Percentiles rank a stretch among this genome's conserved stretches.
These are phyloP conservation scores for Nyleta sp. DNA, from an alignment of 2,888 invertebrate species.

Conservation along the genomic window DNA sequence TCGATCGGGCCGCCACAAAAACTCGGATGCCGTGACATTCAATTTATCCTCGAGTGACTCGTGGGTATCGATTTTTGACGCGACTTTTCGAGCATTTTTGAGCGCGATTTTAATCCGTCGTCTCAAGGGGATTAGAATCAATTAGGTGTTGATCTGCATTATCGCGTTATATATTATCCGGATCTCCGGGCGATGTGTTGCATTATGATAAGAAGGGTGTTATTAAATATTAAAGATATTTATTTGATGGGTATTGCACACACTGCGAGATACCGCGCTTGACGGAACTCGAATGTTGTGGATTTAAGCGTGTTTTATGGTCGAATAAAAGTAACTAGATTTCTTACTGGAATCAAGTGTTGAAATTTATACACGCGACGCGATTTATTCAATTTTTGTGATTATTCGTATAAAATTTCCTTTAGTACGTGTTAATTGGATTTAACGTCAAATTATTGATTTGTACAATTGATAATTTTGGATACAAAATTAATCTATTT, in stretches of 20 bases:
- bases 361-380: not conserved
- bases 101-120: conserved; percentile 24
- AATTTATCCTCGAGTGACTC: conserved; percentile 42
- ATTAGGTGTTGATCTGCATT: conserved; percentile 52
- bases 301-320: conserved; percentile 16
- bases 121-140: conserved; percentile 55
- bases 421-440: not conserved
- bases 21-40: conserved; percentile 31
- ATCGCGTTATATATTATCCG: conserved; percentile 39
- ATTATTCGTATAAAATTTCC: too few species aligned
- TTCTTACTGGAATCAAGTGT: not conserved
- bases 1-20: conserved; percentile 38
- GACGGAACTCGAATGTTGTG: conserved; percentile 2
- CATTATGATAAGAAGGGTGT: conserved; percentile 44
- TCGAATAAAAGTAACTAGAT: not conserved
- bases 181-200: conserved; percentile 17
- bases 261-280: not conserved
- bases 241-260: conserved; percentile 23
- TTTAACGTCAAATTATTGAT: too few species aligned
- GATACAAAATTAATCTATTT: too few species aligned
- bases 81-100: conserved; percentile 32
- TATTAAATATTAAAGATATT: conserved; percentile 37
- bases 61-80: conserved; percentile 32
- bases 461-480: too few species aligned
- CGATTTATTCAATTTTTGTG: too few species aligned